phyloP scores from a whole-genome alignment of 2,888 invertebrate genomes.

The Alloplasta piceator region DNA sequence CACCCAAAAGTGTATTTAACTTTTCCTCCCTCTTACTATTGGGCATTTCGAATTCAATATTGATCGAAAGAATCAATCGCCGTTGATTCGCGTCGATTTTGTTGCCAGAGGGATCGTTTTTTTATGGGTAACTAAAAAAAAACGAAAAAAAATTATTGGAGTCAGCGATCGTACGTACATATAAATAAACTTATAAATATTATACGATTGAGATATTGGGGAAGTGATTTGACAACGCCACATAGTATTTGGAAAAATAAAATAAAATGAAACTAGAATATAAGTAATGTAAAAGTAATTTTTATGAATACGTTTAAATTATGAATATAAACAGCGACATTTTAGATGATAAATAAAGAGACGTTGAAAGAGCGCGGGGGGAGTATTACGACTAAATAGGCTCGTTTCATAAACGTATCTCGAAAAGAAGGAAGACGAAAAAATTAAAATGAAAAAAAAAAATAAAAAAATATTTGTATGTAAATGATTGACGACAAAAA shows the following conservation, averaged over 20 bases:
- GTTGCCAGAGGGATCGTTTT: slow-evolving; percentile 45
- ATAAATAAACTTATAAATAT: slow-evolving; percentile 55
- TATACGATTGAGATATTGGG: slow-evolving; percentile 58
- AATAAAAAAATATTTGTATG: slow-evolving; percentile 82
- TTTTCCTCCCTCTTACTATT: too few species aligned
- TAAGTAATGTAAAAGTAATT: slow-evolving; percentile 73
- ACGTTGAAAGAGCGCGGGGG: slow-evolving; percentile 60
- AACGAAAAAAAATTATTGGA: slow-evolving; percentile 1
- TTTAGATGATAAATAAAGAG: slow-evolving; percentile 51
- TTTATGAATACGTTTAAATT: slow-evolving; percentile 70
- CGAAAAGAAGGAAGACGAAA: slow-evolving; percentile 78
- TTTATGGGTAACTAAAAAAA: slow-evolving; percentile 44
- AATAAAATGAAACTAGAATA: slow-evolving; percentile 49
- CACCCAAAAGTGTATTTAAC: too few species aligned
- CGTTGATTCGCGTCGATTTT: neutral
- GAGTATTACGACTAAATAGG: slow-evolving; percentile 71
- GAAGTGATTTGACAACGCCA: slow-evolving; percentile 72
- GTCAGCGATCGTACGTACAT: slow-evolving; percentile 46
- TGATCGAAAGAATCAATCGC: too few species aligned
- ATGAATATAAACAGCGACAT: slow-evolving; percentile 65
- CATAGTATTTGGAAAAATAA: slow-evolving; percentile 71
- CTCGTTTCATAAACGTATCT: slow-evolving; percentile 79
- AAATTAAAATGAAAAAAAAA: slow-evolving; percentile 67
- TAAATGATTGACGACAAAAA: slow-evolving; percentile 81
- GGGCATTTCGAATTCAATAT: too few species aligned